These are phyloP conservation scores for Leptinotarsa lineolata DNA, from an alignment of 1,140 invertebrate species.

Conservation along the genomic window DNA sequence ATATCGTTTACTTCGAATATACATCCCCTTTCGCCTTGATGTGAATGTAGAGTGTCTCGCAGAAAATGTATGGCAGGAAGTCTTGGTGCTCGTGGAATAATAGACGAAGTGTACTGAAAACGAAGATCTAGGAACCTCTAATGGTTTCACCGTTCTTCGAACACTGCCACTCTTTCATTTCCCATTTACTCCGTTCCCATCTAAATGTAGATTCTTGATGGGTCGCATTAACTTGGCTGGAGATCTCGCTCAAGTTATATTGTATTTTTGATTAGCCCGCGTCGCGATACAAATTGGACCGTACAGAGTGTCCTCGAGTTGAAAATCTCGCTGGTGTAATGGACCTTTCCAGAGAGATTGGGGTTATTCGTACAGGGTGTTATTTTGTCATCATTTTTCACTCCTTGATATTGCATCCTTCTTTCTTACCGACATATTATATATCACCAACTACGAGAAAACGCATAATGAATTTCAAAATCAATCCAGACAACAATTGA, in stretches of 20 bases:
- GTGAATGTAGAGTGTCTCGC: not conserved
- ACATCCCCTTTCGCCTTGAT: no score
- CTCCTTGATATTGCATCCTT: no score
- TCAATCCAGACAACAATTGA: no score
- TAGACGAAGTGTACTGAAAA: not conserved
- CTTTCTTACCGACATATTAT: no score
- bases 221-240: not conserved
- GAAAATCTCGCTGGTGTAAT: no score
- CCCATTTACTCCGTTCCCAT: not conserved
- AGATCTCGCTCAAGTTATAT: not conserved
- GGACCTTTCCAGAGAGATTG: no score
- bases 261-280: constrained; percentile 3
- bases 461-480: no score
- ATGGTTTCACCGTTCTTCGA: not conserved
- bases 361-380: no score
- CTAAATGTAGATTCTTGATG: constrained; percentile 21
- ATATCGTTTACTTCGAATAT: no score
- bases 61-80: not conserved
- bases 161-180: not conserved
- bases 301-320: no score
- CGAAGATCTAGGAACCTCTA: not conserved
- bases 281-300: not conserved
- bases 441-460: no score
- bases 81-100: not conserved
- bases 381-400: no score